phyloP scores from a whole-genome alignment of 1,140 invertebrate species.

The Solenopsis invicta region DNA sequence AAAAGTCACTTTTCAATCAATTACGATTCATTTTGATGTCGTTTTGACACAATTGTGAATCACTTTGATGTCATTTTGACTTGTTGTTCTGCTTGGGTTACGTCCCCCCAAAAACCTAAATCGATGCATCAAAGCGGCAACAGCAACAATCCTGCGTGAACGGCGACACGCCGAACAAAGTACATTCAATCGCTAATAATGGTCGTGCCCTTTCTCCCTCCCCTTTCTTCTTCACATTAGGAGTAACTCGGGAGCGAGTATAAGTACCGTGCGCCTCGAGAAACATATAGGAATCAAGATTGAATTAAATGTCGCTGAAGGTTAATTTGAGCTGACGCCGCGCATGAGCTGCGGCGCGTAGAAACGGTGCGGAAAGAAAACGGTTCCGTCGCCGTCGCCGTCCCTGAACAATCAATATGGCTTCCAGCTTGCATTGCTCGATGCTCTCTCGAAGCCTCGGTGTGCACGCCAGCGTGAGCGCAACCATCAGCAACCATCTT shows the following conservation, averaged over 20 bases:
- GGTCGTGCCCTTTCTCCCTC: not conserved
- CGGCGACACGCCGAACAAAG: not conserved
- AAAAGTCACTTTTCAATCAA: no score
- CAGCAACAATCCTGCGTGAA: not conserved
- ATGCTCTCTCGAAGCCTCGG: slow-evolving; percentile 28
- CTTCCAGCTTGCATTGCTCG: slow-evolving; percentile 75
- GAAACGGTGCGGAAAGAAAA: slow-evolving; percentile 70
- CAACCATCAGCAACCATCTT: no score
- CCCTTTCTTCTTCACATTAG: not conserved
- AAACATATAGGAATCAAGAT: not conserved
- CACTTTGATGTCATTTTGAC: no score
- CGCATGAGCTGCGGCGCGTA: not conserved
- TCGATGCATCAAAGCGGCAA: no score
- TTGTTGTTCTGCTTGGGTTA: no score
- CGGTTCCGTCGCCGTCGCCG: slow-evolving; percentile 78
- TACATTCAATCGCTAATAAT: not conserved
- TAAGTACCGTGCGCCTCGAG: not conserved
- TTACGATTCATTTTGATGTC: no score
- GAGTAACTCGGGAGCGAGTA: no score
- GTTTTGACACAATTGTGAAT: no score
- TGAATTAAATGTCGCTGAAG: not conserved
- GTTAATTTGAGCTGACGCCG: slow-evolving; percentile 8
- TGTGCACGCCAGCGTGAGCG: slow-evolving; percentile 72
- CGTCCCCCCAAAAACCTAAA: no score
- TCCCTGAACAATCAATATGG: slow-evolving; percentile 84